Base-by-base conservation (phyloP, 2,888 invertebrate genomes). In the Zygogramma bicolorata region DNA sequence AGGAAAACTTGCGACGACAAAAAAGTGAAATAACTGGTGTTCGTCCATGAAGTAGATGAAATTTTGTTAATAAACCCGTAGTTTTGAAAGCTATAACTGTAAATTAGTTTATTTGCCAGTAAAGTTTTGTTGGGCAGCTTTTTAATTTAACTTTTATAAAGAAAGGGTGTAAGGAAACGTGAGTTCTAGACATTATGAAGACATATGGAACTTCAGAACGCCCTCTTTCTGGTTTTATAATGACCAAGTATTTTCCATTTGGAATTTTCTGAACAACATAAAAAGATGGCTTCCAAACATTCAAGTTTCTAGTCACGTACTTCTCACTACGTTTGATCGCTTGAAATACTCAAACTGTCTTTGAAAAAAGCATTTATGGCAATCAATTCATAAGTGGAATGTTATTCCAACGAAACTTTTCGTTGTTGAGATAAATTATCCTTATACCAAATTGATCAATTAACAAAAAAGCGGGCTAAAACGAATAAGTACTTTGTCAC, bases 121-220 rank as follows among this genome's bases (percentile, higher is more conserved):
- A 42, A 70, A 70, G 63, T 65, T 59, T 65, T 18, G 62, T 40
- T 42, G 58, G 27, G 27, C 13, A 58, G 70, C 57, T 57, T 65
- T 65, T 65, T 70, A 70, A 70, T 70, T 65, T 70, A 70, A 70
- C 59, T 70, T 70, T 70, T 70, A 70, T 70, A n/a, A 63, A 70
- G 53, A 22, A 13, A 27, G 46, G 46, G 46, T 18, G 20, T 46
- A 10, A 20, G 20, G 20, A 46, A 46, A 46, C 22, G 46, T 18
- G 20, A 20, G 3, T 46, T 20, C 46, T 22, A 22, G 20, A 46
- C 8, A 46, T 46, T 46, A 46, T 46, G 1, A 46, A 46, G 46
- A 46, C 46, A 20, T 46, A 46, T 46, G 46, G 20, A 18, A 20
- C 20, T n/a, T 2, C n/a, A 46, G 46, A 20, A 3, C 8, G 3